phyloP scores from a whole-genome alignment of 2,888 invertebrate species.

The Caenorhabditis sp. region DNA sequence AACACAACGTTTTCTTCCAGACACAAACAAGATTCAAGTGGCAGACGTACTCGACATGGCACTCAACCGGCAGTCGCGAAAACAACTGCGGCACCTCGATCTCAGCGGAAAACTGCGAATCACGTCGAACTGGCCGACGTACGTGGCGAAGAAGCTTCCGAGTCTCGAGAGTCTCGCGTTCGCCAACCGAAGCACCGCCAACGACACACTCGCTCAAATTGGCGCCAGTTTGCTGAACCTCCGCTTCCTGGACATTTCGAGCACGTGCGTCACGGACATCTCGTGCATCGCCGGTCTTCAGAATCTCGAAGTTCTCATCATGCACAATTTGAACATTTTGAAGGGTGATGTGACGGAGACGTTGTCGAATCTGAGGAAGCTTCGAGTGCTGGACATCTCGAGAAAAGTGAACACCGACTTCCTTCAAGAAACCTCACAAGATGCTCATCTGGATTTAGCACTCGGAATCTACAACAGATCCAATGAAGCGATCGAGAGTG shows the following conservation, averaged over 20 bases:
- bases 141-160: conserved; percentile 51
- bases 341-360: conserved; percentile 64
- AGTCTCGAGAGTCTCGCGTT: conserved; percentile 62
- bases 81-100: conserved; percentile 55
- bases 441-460: conserved; percentile 65
- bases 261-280: conserved; percentile 69
- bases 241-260: conserved; percentile 70
- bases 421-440: conserved; percentile 66
- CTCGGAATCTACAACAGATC: conserved; percentile 66
- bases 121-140: conserved; percentile 55
- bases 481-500: conserved; percentile 51
- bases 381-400: conserved; percentile 72
- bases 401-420: conserved; percentile 66
- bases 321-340: conserved; percentile 71
- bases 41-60: conserved; percentile 53
- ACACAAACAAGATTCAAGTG: conserved; percentile 65
- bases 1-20: conserved; percentile 34
- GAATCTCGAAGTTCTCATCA: conserved; percentile 70
- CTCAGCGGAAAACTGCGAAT: conserved; percentile 51
- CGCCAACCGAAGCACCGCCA: conserved; percentile 58
- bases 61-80: conserved; percentile 37
- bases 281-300: conserved; percentile 58
- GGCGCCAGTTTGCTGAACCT: conserved; percentile 49
- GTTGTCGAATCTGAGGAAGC: conserved; percentile 57
- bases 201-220: conserved; percentile 56